Percentiles rank a stretch among this genome's conserved stretches.
These are phyloP conservation scores for Phorcus lineatus DNA, from an alignment of 2,888 invertebrate genomes.

Conservation along the genomic window DNA sequence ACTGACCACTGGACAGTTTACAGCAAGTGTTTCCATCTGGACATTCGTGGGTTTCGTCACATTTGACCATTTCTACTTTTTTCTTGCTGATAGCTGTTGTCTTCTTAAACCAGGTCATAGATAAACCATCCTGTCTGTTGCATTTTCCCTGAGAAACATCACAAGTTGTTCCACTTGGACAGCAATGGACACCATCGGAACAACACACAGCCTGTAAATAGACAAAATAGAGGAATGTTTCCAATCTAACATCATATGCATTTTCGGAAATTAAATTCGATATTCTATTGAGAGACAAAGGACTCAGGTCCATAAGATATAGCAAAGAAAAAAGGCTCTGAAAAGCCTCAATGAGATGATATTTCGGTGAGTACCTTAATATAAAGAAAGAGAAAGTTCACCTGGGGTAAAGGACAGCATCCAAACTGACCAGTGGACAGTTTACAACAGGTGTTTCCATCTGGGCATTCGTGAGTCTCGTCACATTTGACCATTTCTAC, in stretches of 20 bases:
- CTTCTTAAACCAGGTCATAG: constrained; percentile 38
- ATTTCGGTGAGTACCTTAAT: not conserved
- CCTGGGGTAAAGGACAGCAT: constrained; percentile 69
- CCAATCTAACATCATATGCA: not conserved
- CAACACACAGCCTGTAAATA: constrained; percentile 68
- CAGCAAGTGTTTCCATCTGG: constrained; percentile 63
- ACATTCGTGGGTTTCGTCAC: constrained; percentile 46
- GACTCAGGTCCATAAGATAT: too few relatives aligned
- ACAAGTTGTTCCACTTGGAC: constrained; percentile 62
- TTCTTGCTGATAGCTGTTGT: not conserved
- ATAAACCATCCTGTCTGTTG: constrained; percentile 43
- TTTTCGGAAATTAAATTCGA: too few relatives aligned
- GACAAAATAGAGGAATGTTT: not conserved
- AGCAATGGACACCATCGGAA: constrained; percentile 70
- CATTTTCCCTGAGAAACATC: constrained; percentile 53
- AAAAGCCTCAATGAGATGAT: not conserved
- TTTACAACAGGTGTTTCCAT: constrained; percentile 65
- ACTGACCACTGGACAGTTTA: constrained; percentile 44
- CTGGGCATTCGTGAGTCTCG: constrained; percentile 45
- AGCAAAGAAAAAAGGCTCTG: too few relatives aligned
- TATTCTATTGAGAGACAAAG: too few relatives aligned
- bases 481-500: constrained; percentile 22
- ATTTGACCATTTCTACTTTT: constrained; percentile 37
- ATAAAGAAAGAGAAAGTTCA: constrained; percentile 32
- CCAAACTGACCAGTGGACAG: constrained; percentile 56